Conservation (phyloP, 1,140 invertebrate genomes). For the Megalonaias nervosa region DNA sequence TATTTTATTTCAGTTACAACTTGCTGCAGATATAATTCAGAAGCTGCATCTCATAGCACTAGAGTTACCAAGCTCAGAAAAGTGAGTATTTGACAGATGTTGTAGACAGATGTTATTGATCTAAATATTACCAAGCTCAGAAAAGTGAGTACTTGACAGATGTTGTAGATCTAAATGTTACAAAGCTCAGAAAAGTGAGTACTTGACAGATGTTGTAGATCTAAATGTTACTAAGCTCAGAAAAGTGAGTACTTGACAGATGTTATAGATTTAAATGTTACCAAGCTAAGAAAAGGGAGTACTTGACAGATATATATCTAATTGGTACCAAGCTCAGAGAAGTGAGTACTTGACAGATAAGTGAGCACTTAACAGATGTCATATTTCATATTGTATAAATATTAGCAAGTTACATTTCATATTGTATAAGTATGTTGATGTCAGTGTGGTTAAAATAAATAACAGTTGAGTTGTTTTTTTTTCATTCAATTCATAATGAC, state of each 20-base stretch:
- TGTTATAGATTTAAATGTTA: constrained; percentile 69
- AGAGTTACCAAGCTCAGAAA: constrained; percentile 79
- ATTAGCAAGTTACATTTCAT: too few relatives aligned
- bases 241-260: constrained; percentile 59
- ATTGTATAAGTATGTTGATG: too few relatives aligned
- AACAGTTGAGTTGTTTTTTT: too few relatives aligned
- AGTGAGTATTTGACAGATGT: constrained; percentile 52
- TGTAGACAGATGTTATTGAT: too few relatives aligned
- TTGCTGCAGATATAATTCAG: constrained; percentile 99
- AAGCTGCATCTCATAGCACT: constrained; percentile 96
- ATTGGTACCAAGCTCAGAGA: constrained; percentile 73
- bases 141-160: constrained; percentile 59
- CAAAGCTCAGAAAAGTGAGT: constrained; percentile 68
- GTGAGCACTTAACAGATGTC: constrained; percentile 45
- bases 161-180: constrained; percentile 69
- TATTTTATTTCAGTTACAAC: constrained; percentile 80
- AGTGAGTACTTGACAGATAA: constrained; percentile 59
- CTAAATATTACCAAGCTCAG: constrained; percentile 72
- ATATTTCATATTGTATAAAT: too few relatives aligned
- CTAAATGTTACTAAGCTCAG: constrained; percentile 72
- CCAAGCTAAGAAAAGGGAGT: constrained; percentile 68
- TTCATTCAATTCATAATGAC: too few relatives aligned
- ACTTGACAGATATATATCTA: background rate
- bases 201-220: constrained; percentile 4
- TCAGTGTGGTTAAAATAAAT: too few relatives aligned